Evolutionary conservation across 2,113 vertebrate species (phyloP).

Genomic region (Urocynchramus pylzowi): DNA sequence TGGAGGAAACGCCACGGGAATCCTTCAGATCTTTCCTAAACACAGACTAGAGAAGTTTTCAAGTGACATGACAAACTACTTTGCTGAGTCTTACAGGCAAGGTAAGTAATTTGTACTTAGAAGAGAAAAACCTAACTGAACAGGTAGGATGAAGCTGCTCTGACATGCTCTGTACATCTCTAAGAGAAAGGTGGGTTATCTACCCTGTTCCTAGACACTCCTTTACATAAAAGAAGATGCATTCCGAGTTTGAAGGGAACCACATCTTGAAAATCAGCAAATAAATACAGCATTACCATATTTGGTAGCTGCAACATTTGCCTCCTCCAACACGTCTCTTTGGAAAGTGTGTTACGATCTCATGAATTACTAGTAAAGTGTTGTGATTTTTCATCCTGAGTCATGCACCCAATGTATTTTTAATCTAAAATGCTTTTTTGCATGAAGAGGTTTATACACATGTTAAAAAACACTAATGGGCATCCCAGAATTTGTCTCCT

Average conservation of each 20-base stretch:
- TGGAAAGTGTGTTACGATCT: neutral
- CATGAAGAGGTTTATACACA: neutral
- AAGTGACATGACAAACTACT: slow-evolving; percentile 1
- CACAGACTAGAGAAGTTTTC: neutral
- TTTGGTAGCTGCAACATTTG: neutral
- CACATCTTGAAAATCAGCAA: neutral
- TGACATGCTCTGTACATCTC: neutral
- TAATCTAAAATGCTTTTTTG: neutral
- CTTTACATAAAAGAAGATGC: neutral
- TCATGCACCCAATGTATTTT: neutral
- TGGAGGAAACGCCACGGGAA: neutral
- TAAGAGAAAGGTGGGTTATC: neutral
- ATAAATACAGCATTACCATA: neutral
- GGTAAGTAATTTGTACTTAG: neutral
- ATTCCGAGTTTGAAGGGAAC: neutral
- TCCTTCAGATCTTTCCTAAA: neutral
- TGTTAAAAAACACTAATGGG: neutral
- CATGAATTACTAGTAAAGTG: neutral
- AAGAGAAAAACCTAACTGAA: neutral
- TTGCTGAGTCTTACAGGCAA: neutral
- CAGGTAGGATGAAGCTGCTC: neutral
- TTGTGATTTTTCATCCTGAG: neutral
- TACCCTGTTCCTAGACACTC: neutral
- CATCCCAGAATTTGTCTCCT: neutral
- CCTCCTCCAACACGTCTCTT: neutral